These are phyloP conservation scores for Heliothis peltigera DNA, from an alignment of 2,888 invertebrate genomes.

Conservation along the genomic window DNA sequence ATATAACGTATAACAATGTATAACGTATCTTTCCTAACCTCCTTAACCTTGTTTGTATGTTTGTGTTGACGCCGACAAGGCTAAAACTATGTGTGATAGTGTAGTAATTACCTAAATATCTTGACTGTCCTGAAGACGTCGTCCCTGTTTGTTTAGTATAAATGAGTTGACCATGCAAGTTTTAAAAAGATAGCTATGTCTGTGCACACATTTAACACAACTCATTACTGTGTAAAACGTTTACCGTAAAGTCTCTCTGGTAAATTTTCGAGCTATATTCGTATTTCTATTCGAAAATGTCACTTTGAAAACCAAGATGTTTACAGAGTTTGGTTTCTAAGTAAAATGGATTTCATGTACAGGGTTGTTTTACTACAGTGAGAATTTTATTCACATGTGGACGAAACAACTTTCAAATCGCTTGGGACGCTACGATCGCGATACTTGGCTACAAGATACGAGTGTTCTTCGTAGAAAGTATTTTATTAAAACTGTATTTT, in stretches of 20 bases:
- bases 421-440: constrained; percentile 38
- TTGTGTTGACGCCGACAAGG: constrained; percentile 17
- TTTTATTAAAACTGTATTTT: constrained; percentile 48
- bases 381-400: constrained; percentile 54
- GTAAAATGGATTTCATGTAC: constrained; percentile 30
- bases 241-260: not conserved
- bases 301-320: constrained; percentile 50
- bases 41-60: constrained; percentile 18
- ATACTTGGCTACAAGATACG: constrained; percentile 37
- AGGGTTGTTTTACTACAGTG: constrained; percentile 31
- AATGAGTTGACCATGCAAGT: constrained; percentile 4
- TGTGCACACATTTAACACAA: not conserved
- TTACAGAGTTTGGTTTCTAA: constrained; percentile 35
- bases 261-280: too few relatives aligned
- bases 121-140: not conserved
- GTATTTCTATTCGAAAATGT: constrained; percentile 23
- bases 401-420: constrained; percentile 46
- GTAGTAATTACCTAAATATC: constrained; percentile 17
- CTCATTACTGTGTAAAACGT: not conserved
- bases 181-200: not conserved
- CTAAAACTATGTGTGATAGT: constrained; percentile 20
- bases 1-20: too few relatives aligned
- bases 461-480: constrained; percentile 37
- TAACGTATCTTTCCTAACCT: constrained; percentile 17
- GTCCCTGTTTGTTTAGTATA: constrained; percentile 17